phyloP scores from a whole-genome alignment of 2,888 invertebrate species.

The Drosophila parthenogenetica region DNA sequence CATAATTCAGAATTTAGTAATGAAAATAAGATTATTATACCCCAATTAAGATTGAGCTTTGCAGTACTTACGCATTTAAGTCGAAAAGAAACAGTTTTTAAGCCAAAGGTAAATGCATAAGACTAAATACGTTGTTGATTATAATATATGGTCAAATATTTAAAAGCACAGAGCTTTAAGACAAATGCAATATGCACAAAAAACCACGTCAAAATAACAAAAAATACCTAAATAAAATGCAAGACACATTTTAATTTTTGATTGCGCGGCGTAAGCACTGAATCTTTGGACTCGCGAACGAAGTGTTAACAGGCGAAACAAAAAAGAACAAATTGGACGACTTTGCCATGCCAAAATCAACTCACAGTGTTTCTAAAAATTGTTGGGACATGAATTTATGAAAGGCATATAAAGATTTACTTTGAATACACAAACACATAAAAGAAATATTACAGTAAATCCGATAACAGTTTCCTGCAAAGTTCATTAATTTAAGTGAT shows the following conservation, averaged over 20 bases:
- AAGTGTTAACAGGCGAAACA: constrained; percentile 40
- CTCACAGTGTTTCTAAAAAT: not conserved
- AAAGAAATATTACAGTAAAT: no score
- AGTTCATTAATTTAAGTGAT: no score
- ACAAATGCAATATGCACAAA: constrained; percentile 15
- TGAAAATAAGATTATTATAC: no score
- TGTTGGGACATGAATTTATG: constrained; percentile 57
- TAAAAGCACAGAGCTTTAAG: constrained; percentile 41
- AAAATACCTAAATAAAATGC: constrained; percentile 62
- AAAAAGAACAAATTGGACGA: constrained; percentile 26
- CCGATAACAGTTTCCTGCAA: no score
- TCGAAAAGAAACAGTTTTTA: constrained; percentile 32
- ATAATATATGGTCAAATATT: constrained; percentile 59
- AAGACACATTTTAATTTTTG: constrained; percentile 60
- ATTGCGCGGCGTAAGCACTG: constrained; percentile 58
- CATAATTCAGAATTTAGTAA: not conserved
- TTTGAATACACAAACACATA: not conserved
- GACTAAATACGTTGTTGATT: constrained; percentile 22
- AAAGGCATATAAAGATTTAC: constrained; percentile 31
- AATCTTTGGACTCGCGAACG: constrained; percentile 42
- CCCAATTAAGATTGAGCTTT: no score
- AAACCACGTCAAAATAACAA: constrained; percentile 13
- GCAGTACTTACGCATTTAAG: not conserved
- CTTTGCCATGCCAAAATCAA: constrained; percentile 48
- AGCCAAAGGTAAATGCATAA: constrained; percentile 17